phyloP scores from a whole-genome alignment of 2,797 vertebrate species.

The Sebastes umbrosus region DNA sequence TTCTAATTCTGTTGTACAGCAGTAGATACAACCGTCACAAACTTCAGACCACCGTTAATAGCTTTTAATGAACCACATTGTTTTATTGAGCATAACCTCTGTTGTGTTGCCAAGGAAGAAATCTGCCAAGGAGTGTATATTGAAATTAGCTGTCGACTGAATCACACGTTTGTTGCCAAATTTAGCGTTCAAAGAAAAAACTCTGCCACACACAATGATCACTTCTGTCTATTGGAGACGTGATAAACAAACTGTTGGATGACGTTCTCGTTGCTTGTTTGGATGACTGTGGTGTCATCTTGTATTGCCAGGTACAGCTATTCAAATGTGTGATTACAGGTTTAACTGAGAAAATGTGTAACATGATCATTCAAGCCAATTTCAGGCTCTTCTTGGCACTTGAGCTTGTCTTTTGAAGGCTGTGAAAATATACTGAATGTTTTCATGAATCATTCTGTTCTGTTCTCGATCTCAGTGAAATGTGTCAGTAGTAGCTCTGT shows the following conservation, averaged over 20 bases:
- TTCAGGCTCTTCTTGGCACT: neutral
- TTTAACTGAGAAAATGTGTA: constrained; percentile 20
- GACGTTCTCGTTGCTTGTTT: constrained; percentile 9
- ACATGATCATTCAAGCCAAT: constrained; percentile 4
- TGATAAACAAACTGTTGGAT: constrained; percentile 45
- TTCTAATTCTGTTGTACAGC: neutral
- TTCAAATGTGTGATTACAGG: constrained; percentile 35
- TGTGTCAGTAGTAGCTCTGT: neutral
- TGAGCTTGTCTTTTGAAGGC: neutral
- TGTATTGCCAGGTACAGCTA: constrained; percentile 3
- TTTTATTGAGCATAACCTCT: constrained; percentile 55
- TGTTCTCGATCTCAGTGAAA: neutral
- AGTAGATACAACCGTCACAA: constrained; percentile 14
- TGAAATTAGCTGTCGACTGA: constrained; percentile 41
- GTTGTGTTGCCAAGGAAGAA: constrained; percentile 45
- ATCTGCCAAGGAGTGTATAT: constrained; percentile 40
- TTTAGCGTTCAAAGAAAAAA: constrained; percentile 24
- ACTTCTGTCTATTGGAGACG: constrained; percentile 33
- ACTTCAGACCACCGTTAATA: constrained; percentile 44
- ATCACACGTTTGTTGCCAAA: constrained; percentile 51
- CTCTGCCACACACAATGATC: constrained; percentile 20
- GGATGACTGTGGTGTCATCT: constrained; percentile 9
- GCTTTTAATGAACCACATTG: constrained; percentile 53
- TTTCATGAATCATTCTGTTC: constrained; percentile 5
- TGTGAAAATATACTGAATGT: neutral